Percentiles rank a stretch among this genome's conserved stretches.
phyloP scores from a whole-genome alignment of 2,797 vertebrate species.

The Tamandua tetradactyla region DNA sequence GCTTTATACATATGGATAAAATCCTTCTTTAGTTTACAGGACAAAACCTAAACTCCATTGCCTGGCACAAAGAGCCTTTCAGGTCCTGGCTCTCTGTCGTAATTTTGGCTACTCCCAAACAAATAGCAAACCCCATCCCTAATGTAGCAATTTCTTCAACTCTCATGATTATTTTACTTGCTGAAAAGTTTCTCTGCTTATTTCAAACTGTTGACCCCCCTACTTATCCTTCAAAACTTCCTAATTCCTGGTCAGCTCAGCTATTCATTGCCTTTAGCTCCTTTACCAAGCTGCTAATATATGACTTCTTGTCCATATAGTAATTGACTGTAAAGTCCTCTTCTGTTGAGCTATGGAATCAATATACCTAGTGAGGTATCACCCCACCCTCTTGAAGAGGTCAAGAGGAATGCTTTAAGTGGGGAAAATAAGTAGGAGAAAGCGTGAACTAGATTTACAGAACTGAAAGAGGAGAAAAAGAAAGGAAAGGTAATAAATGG shows the following conservation, averaged over 20 bases:
- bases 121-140: background rate
- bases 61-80: background rate
- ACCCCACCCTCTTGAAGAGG: background rate
- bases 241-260: background rate
- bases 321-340: background rate
- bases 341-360: background rate
- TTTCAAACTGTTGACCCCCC: background rate
- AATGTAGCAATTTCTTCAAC: background rate
- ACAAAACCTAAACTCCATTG: background rate
- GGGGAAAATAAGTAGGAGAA: slow-evolving; percentile 15
- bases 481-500: background rate
- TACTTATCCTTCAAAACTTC: background rate
- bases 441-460: background rate
- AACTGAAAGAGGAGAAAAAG: background rate
- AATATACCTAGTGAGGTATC: background rate
- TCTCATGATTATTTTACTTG: background rate
- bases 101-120: background rate
- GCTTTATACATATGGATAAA: background rate
- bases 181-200: background rate
- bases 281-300: background rate
- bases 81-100: background rate
- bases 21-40: background rate
- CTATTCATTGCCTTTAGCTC: background rate
- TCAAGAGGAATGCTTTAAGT: background rate
- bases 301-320: background rate